A percentile compares a stretch with the other conserved stretches of the same genome.
Evolutionary conservation across 1,140 invertebrate genomes (phyloP).

Genomic region (Eulimnadia texana): DNA sequence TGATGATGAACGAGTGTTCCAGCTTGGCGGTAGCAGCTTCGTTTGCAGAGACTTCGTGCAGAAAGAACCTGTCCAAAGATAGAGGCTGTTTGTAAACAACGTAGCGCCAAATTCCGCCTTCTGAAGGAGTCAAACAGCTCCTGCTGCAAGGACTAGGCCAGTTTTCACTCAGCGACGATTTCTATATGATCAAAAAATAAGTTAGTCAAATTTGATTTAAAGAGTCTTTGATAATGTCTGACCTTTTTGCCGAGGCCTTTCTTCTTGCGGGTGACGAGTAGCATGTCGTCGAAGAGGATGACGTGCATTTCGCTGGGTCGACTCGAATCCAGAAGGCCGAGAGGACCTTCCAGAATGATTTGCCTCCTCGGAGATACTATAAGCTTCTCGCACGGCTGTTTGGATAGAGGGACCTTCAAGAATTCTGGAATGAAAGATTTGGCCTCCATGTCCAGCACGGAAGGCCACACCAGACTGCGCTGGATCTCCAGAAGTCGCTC

Average conservation of each 20-base stretch:
- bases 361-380: conserved; percentile 44
- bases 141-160: conserved; percentile 33
- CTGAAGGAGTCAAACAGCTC: conserved; percentile 23
- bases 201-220: not conserved
- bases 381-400: conserved; percentile 52
- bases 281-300: conserved; percentile 54
- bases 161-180: conserved; percentile 37
- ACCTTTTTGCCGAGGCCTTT: conserved; percentile 43
- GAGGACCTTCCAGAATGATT: conserved; percentile 44
- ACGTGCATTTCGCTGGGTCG: conserved; percentile 44
- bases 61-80: conserved; percentile 46
- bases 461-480: conserved; percentile 48
- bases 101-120: conserved; percentile 35
- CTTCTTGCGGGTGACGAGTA: conserved; percentile 48
- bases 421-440: conserved; percentile 47
- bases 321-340: conserved; percentile 41
- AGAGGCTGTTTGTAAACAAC: conserved; percentile 50
- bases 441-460: conserved; percentile 46
- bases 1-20: conserved; percentile 40
- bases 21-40: conserved; percentile 39
- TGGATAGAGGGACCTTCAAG: conserved; percentile 33
- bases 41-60: conserved; percentile 43
- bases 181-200: conserved; percentile 24
- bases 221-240: not conserved
- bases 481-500: conserved; percentile 53